Evolutionary conservation across 2,888 invertebrate species (phyloP).

Genomic region (Tachina lurida): DNA sequence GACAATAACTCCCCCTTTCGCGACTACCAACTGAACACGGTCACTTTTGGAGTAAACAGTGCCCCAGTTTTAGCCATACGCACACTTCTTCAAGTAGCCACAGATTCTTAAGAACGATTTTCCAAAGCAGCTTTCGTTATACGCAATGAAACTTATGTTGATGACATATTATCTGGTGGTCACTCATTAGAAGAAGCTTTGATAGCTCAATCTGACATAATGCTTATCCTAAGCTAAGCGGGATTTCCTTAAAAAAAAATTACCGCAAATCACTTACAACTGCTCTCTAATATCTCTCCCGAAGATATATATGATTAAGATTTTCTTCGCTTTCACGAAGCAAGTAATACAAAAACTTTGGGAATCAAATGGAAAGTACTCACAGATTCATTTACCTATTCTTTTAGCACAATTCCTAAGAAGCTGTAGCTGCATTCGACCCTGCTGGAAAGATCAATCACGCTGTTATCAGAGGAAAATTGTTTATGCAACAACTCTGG

Average conservation of each 20-base stretch:
- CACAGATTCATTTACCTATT: constrained; percentile 5
- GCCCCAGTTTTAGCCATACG: constrained; percentile 7
- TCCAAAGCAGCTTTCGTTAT: not conserved
- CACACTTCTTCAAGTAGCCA: not conserved
- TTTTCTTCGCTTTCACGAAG: too few relatives aligned
- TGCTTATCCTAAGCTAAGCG: not conserved
- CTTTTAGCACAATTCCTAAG: not conserved
- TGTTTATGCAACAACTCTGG: not conserved
- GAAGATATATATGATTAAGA: too few relatives aligned
- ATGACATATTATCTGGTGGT: constrained; percentile 1
- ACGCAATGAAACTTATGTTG: not conserved
- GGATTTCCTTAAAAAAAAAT: constrained; percentile 14
- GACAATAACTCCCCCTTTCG: not conserved
- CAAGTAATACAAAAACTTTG: constrained; percentile 11
- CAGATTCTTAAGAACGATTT: not conserved
- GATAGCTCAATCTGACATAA: not conserved
- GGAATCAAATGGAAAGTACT: constrained; percentile 16
- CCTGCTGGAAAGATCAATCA: not conserved
- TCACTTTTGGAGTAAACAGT: not conserved
- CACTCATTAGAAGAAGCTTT: not conserved
- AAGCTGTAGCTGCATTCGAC: not conserved
- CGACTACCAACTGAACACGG: not conserved
- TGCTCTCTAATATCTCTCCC: too few relatives aligned
- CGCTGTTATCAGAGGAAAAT: not conserved
- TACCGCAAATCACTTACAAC: not conserved